A percentile compares a stretch with the other conserved stretches of the same genome.
These are phyloP conservation scores for Ephialtes manifestator DNA, from an alignment of 2,888 invertebrate genomes.

Conservation along the genomic window DNA sequence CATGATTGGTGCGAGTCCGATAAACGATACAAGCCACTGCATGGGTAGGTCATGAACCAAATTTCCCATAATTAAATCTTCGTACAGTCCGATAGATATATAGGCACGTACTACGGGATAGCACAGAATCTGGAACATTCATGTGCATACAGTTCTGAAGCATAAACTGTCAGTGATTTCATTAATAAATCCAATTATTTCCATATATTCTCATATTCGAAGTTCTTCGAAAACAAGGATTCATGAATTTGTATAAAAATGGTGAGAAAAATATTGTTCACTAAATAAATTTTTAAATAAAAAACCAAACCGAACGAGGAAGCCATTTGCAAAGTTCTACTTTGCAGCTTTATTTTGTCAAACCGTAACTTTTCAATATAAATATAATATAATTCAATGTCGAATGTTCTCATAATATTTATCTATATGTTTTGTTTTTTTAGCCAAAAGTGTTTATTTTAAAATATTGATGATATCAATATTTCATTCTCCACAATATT, in stretches of 20 bases:
- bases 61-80: constrained; percentile 51
- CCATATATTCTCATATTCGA: background rate
- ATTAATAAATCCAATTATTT: background rate
- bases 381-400: too few relatives aligned
- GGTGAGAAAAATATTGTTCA: background rate
- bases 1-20: constrained; percentile 41
- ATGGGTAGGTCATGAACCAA: constrained; percentile 27
- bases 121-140: background rate
- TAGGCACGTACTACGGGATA: background rate
- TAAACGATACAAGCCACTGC: constrained; percentile 47
- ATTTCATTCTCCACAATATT: too few relatives aligned
- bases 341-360: too few relatives aligned
- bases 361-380: too few relatives aligned
- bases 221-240: background rate
- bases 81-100: constrained; percentile 1
- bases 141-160: background rate
- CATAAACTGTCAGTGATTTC: background rate
- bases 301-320: too few relatives aligned
- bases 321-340: too few relatives aligned
- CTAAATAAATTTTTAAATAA: too few relatives aligned
- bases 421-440: too few relatives aligned
- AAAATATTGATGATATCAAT: too few relatives aligned
- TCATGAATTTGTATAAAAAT: background rate
- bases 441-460: too few relatives aligned
- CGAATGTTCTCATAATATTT: too few relatives aligned